Evolutionary conservation across 2,888 invertebrate species (phyloP).

Genomic region (Latrodectus elegans): DNA sequence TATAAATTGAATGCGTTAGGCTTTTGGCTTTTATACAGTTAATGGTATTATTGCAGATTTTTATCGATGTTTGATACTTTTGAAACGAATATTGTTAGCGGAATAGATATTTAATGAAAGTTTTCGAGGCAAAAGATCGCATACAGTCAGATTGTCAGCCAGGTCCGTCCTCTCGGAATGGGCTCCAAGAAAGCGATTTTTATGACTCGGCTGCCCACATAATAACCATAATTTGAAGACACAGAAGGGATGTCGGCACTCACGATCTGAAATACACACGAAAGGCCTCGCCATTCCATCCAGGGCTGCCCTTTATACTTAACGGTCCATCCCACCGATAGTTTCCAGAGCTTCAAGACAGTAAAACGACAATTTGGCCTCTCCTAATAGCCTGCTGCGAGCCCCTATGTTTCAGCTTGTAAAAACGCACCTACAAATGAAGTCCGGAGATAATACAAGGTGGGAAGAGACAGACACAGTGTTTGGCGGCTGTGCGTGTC

Average conservation of each 20-base stretch:
- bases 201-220: conserved; percentile 11
- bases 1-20: too few relatives aligned
- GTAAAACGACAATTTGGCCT: conserved; percentile 33
- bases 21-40: too few relatives aligned
- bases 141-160: background rate
- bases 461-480: background rate
- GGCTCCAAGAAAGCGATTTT: background rate
- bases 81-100: too few relatives aligned
- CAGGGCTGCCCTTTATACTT: conserved; percentile 25
- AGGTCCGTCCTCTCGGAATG: background rate
- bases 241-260: conserved; percentile 30
- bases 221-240: conserved; percentile 53
- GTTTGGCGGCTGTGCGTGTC: conserved; percentile 15
- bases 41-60: too few relatives aligned
- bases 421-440: background rate
- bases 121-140: background rate
- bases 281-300: background rate
- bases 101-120: too few relatives aligned
- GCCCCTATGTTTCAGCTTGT: conserved; percentile 31
- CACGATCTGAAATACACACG: conserved; percentile 33
- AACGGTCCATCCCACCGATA: conserved; percentile 24
- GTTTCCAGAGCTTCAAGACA: conserved; percentile 13
- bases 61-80: too few relatives aligned
- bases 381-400: conserved; percentile 37
- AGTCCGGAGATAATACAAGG: background rate